A percentile compares a stretch with the other conserved stretches of the same genome.
phyloP scores from a whole-genome alignment of 2,888 invertebrate genomes.

The Pristionchus japonicus region DNA sequence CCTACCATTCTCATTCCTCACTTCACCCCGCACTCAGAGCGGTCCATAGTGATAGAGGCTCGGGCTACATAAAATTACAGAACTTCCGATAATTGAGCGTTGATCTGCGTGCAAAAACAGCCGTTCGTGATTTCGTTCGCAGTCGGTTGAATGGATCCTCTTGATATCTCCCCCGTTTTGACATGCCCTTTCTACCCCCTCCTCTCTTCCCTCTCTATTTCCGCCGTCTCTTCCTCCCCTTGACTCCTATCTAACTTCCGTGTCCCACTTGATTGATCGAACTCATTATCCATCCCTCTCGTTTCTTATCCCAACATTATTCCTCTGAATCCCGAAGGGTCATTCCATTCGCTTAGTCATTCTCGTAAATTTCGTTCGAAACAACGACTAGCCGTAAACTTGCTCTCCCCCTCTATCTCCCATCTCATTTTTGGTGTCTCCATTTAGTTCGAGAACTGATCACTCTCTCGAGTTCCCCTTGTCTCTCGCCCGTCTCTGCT shows the following conservation, averaged over 20 bases:
- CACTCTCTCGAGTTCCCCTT: not conserved
- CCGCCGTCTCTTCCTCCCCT: not conserved
- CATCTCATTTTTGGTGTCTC: constrained; percentile 25
- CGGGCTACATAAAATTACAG: too few relatives aligned
- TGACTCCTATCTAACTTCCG: not conserved
- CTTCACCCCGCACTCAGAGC: too few relatives aligned
- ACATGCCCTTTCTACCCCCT: not conserved
- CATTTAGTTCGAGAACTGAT: not conserved
- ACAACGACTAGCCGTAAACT: constrained; percentile 34
- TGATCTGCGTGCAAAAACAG: not conserved
- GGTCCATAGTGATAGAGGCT: too few relatives aligned
- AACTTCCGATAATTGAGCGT: not conserved
- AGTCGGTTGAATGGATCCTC: not conserved
- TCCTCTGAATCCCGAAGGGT: not conserved
- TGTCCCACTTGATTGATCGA: not conserved
- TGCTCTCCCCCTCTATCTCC: not conserved
- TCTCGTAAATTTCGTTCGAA: constrained; percentile 34
- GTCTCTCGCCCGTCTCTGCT: not conserved
- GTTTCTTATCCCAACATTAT: not conserved
- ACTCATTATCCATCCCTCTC: not conserved
- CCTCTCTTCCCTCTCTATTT: not conserved
- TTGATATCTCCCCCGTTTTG: not conserved
- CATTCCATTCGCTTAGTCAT: constrained; percentile 16
- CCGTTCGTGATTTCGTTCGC: not conserved
- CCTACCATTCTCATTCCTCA: too few relatives aligned